A percentile compares a stretch with the other conserved stretches of the same genome.
Conservation (phyloP, 1,140 invertebrate species). For the Drosophila nebulosa region DNA sequence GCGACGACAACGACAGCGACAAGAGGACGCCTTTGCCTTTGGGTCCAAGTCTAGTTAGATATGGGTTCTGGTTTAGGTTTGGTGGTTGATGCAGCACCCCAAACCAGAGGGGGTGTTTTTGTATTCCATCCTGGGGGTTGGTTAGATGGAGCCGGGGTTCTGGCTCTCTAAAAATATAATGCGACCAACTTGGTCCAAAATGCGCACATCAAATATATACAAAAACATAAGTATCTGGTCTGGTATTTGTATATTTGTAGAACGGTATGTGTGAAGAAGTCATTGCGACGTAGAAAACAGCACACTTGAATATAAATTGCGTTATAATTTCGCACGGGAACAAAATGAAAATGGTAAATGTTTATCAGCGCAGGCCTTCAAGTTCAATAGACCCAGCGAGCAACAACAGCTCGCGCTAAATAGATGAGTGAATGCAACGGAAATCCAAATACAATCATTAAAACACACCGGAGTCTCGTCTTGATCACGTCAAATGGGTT, state of each 20-base stretch:
- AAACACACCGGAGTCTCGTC: slow-evolving; percentile 30
- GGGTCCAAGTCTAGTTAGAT: neutral
- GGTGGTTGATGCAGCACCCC: neutral
- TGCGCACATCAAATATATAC: neutral
- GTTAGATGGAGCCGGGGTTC: neutral
- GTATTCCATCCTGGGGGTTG: neutral
- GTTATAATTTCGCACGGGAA: slow-evolving; percentile 57
- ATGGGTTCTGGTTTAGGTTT: neutral
- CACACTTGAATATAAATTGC: slow-evolving; percentile 43
- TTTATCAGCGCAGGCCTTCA: slow-evolving; percentile 45
- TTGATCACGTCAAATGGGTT: slow-evolving; percentile 55
- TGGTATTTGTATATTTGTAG: neutral
- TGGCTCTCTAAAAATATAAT: slow-evolving; percentile 2
- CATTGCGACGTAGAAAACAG: slow-evolving; percentile 55
- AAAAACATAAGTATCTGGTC: neutral
- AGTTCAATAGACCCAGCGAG: slow-evolving; percentile 54
- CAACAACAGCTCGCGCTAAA: neutral
- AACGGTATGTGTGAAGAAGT: neutral
- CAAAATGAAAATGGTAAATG: slow-evolving; percentile 29
- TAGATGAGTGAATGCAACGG: slow-evolving; percentile 32
- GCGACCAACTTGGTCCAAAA: neutral
- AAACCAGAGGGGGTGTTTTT: neutral
- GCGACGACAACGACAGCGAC: slow-evolving; percentile 17
- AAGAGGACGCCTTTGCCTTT: neutral
- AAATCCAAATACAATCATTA: slow-evolving; percentile 32